Evolutionary conservation across 1,140 invertebrate species (phyloP).

Genomic region (Sarcophaga bullata): DNA sequence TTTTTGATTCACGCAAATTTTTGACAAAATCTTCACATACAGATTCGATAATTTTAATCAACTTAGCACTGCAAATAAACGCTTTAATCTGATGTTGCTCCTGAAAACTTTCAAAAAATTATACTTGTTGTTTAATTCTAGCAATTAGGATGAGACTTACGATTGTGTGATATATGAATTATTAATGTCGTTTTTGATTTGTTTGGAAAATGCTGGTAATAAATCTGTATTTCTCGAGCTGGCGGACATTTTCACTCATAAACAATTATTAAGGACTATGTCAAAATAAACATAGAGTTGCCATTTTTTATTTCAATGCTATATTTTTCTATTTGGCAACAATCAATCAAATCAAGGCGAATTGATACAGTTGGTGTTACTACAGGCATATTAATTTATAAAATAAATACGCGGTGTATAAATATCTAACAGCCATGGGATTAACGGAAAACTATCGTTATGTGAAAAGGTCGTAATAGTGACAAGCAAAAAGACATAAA

Average conservation of each 20-base stretch:
- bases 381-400: too few species aligned
- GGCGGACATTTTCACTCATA: not conserved
- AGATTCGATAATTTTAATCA: slow-evolving; percentile 53
- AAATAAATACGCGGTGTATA: too few species aligned
- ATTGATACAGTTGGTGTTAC: too few species aligned
- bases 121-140: not conserved
- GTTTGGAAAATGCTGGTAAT: not conserved
- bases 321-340: too few species aligned
- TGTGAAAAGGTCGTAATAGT: too few species aligned
- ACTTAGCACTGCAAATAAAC: slow-evolving; percentile 51
- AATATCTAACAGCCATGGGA: too few species aligned
- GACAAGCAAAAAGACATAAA: too few species aligned
- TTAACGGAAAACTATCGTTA: too few species aligned
- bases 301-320: too few species aligned
- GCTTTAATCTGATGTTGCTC: slow-evolving; percentile 54
- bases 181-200: not conserved
- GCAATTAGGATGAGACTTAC: not conserved
- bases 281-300: too few species aligned
- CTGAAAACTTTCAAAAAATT: slow-evolving; percentile 49
- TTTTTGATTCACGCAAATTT: slow-evolving; percentile 45
- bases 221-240: not conserved
- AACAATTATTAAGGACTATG: too few species aligned
- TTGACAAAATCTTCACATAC: slow-evolving; percentile 47
- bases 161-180: slow-evolving; percentile 34
- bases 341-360: too few species aligned